Conservation (phyloP, 92 coral and sea anemone genomes). For the Muricea muricata region DNA sequence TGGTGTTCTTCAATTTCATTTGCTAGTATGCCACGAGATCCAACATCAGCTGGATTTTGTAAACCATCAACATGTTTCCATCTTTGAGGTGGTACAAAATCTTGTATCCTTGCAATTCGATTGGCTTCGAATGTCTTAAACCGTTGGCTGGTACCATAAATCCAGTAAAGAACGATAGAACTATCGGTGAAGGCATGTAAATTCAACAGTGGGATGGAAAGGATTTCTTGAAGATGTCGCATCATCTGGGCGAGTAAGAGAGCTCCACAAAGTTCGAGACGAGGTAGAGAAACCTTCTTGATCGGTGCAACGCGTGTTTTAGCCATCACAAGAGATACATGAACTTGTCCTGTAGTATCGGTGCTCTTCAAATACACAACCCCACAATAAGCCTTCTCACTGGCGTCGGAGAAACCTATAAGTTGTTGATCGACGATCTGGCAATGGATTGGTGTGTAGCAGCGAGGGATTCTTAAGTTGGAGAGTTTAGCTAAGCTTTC, state of each 20-base stretch:
- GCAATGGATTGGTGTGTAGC: too few relatives aligned
- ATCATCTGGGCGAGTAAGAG: not conserved
- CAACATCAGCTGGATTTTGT: slow-evolving; percentile 58
- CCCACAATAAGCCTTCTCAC: not conserved
- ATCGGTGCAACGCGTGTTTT: not conserved
- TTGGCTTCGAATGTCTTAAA: not conserved
- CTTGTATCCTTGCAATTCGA: slow-evolving; percentile 36
- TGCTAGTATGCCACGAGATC: not conserved
- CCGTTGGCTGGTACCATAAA: not conserved
- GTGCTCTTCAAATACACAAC: not conserved
- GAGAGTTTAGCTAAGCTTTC: too few relatives aligned
- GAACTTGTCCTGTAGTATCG: not conserved
- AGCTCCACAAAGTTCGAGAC: not conserved
- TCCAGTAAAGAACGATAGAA: not conserved
- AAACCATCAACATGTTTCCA: slow-evolving; percentile 13
- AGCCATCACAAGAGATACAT: not conserved
- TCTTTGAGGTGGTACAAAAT: slow-evolving; percentile 23
- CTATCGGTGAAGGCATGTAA: not conserved
- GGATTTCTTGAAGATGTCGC: not conserved
- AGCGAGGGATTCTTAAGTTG: too few relatives aligned
- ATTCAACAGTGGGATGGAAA: not conserved
- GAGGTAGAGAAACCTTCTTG: not conserved
- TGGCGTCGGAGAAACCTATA: not conserved
- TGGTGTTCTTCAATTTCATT: not conserved
- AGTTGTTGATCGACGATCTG: not conserved